These are phyloP conservation scores for Spodoptera litura DNA, from an alignment of 1,140 invertebrate genomes.

Conservation along the genomic window DNA sequence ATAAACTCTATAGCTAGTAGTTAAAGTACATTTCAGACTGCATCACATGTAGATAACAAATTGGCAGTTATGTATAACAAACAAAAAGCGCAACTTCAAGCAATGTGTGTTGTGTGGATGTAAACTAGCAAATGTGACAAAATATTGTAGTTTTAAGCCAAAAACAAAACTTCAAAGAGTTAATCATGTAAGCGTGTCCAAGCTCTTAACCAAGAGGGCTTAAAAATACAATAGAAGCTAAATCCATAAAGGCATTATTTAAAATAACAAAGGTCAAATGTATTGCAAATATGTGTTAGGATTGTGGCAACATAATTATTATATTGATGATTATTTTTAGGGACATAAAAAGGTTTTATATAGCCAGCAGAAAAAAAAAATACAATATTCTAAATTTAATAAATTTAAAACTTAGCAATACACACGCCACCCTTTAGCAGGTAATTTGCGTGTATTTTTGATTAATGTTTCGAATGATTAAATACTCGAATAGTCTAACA, in stretches of 20 bases:
- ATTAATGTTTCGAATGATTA: too few relatives aligned
- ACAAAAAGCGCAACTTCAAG: constrained; percentile 35
- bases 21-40: constrained; percentile 45
- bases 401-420: too few relatives aligned
- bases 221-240: constrained; percentile 23
- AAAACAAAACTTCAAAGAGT: neutral
- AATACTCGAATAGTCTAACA: too few relatives aligned
- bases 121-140: constrained; percentile 49
- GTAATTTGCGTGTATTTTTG: too few relatives aligned
- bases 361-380: neutral
- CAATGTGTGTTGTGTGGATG: constrained; percentile 48
- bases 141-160: constrained; percentile 12
- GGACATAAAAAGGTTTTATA: constrained; percentile 1
- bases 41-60: neutral
- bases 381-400: too few relatives aligned
- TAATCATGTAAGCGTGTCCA: neutral
- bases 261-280: neutral
- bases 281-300: constrained; percentile 33
- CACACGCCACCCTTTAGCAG: too few relatives aligned
- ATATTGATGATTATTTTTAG: constrained; percentile 15
- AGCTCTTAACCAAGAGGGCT: neutral
- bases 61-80: constrained; percentile 39
- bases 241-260: constrained; percentile 9
- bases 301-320: constrained; percentile 22
- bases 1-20: neutral